Base-by-base conservation (phyloP, 2,113 vertebrate species). In the Archilochus colubris region DNA sequence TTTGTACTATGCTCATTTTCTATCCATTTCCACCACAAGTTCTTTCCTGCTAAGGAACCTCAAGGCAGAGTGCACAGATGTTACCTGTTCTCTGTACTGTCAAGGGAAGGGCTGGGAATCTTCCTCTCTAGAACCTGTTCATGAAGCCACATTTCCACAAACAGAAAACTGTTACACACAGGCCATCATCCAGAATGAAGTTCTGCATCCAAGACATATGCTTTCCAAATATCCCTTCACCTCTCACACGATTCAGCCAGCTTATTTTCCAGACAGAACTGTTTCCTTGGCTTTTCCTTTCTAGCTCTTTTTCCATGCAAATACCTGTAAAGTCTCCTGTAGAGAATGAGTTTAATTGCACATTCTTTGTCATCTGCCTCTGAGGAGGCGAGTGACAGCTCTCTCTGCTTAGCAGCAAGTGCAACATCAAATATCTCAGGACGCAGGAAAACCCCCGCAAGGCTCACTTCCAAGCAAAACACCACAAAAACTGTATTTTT, bases 231-330 rank as follows among this genome's bases (percentile, higher is more conserved):
- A 40, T 51, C 44, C 81, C 62, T 61, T 64, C n/a, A 85, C 62
- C 76, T 70, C 61, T 33, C 72, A 55, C 62, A 36, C 3, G 7
- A 10, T 46, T 44, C 10, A 0, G 18, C 40, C 67, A 67, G 82
- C 58, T 85, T 73, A 59, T 79, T 91, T 89, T 57, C 72, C 72
- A 82, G 72, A 86, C 57, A 58, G 48, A 84, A 72, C 63, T 77
- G 78, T 89, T 74, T 61, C 43, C 81, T 89, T 82, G 57, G 46
- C 77, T 70, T 89, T 76, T 86, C 20, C 48, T 91, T 91, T 94
- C 58, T 33, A 72, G 25, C 24, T 80, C 40, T 70, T 86, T 77
- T 63, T 44, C 58, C 30, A 81, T 73, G 59, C 78, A 94, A 94
- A 87, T 77, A 38, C 82, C 50, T 55, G 44, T 48, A 87, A 83